Percentiles rank a stretch among this genome's conserved stretches.
Evolutionary conservation across 2,888 invertebrate species (phyloP).

Genomic region (Trachelus tabidus): DNA sequence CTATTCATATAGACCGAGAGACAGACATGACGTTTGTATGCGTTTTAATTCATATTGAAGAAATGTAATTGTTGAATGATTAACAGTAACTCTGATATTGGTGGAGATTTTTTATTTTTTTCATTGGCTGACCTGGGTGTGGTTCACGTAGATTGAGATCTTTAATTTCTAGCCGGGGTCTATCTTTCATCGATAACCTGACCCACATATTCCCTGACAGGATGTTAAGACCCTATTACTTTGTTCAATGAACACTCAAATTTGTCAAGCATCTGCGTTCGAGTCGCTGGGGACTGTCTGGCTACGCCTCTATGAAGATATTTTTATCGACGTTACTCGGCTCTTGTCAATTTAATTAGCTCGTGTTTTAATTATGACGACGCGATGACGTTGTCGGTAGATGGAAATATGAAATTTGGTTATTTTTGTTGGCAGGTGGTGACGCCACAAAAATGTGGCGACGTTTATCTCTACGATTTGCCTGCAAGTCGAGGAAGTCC

Average conservation of each 20-base stretch:
- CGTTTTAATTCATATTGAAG: conserved; percentile 2
- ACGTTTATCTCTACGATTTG: conserved; percentile 79
- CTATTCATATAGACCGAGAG: neutral
- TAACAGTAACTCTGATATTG: neutral
- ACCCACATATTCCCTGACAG: conserved; percentile 34
- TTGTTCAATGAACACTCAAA: neutral
- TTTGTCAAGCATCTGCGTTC: neutral
- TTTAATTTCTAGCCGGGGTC: conserved; percentile 34
- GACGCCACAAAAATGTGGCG: conserved; percentile 78
- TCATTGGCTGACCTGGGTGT: neutral
- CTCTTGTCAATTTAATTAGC: neutral
- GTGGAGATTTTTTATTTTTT: neutral
- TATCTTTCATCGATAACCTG: conserved; percentile 32
- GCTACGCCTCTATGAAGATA: neutral
- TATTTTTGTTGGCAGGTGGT: conserved; percentile 69
- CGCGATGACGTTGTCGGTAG: neutral
- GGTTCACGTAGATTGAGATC: neutral
- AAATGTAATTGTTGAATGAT: neutral
- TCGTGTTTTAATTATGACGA: neutral
- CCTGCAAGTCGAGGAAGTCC: conserved; percentile 66
- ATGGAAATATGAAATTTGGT: neutral
- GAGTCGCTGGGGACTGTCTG: neutral
- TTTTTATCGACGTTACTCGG: neutral
- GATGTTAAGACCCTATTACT: conserved; percentile 1
- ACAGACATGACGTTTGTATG: neutral